A percentile compares a stretch with the other conserved stretches of the same genome.
Evolutionary conservation across 2,888 invertebrate genomes (phyloP).

Genomic region (Eupithecia centaureata): DNA sequence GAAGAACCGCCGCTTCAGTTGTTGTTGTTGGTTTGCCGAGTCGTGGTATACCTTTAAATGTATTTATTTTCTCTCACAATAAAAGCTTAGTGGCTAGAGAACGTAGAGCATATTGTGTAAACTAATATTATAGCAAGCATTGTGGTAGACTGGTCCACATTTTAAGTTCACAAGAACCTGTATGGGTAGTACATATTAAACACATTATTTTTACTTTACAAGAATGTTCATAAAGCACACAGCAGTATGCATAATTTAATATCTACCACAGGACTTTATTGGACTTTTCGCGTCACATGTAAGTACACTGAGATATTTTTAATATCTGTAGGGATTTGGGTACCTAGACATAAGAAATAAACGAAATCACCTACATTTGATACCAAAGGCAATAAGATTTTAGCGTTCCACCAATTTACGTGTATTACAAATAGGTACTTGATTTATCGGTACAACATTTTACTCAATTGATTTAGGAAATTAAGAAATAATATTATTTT

Average conservation of each 20-base stretch:
- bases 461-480: too few relatives aligned
- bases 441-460: too few relatives aligned
- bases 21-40: too few relatives aligned
- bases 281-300: not conserved
- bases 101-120: too few relatives aligned
- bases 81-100: too few relatives aligned
- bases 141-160: not conserved
- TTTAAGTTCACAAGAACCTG: not conserved
- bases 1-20: too few relatives aligned
- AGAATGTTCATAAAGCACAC: not conserved
- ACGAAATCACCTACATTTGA: not conserved
- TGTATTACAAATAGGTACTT: too few relatives aligned
- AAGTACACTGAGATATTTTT: not conserved
- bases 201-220: not conserved
- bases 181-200: conserved; percentile 3
- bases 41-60: too few relatives aligned
- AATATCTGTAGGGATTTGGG: not conserved
- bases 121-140: not conserved
- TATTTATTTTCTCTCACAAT: too few relatives aligned
- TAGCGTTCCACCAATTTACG: not conserved
- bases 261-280: not conserved
- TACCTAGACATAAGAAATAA: not conserved
- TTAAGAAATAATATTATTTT: too few relatives aligned
- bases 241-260: not conserved
- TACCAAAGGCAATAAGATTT: not conserved